Evolutionary conservation across 2,888 invertebrate species (phyloP), one percentile per base, ranked within the genome.

Genomic region (Temnothorax unifasciatus): DNA sequence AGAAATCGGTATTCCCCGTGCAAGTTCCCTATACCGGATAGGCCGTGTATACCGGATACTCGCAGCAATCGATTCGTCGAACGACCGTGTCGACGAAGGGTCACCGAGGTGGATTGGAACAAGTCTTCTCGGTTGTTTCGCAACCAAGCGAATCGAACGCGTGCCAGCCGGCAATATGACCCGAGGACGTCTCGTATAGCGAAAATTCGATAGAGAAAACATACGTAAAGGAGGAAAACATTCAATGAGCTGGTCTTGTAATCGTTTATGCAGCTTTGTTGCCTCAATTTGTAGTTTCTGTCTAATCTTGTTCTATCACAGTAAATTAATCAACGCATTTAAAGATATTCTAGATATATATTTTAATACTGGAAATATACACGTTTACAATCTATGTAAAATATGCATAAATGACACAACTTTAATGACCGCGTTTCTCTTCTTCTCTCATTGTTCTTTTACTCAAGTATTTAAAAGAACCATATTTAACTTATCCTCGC

Each of bases 61-160:
- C 41, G 83, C 68, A 79, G 90, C 86, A 90, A 90, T 90, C 89
- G 89, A 90, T 90, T 90, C 89, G 87, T 73, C 89, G 85, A 85
- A 86, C 76, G 82, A 85, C 76, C 86, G 82, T 81, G 82, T 85
- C 85, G 76, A 84, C 38, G 59, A 71, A 82, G 85, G 81, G 69
- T 85, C 81, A 47, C 29, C 75, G 82, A 86, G 85, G 87, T 84
- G 83, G 85, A 89, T 89, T 83, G 84, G 57, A 86, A 88, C 86
- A 74, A 83, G 76, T 81, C 88, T 90, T 82, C 88, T 83, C 87
- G 89, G 81, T 41, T 63, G 85, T 85, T 86, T 88, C 89, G 89
- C 87, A 90, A 86, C 86, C 88, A 84, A 90, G 87, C 86, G 84
- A 76, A 86, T 85, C 85, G 88, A 89, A 89, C 89, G 90, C 89